These are phyloP conservation scores for Varecia variegata DNA, from an alignment of 2,797 vertebrate genomes.

Conservation along the genomic window DNA sequence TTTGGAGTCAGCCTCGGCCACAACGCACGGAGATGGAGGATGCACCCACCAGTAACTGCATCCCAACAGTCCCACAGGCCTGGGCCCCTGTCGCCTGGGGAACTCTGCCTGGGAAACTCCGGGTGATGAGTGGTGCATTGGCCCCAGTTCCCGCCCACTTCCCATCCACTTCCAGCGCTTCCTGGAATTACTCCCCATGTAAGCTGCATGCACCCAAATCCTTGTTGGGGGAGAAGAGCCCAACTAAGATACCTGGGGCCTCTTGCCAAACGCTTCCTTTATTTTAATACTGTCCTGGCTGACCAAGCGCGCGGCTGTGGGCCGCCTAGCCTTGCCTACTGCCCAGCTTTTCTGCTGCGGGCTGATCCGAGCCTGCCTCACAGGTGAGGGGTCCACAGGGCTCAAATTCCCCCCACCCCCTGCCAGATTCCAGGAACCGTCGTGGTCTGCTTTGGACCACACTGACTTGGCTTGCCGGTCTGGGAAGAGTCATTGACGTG, in stretches of 20 bases:
- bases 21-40: accelerated
- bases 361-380: neutral
- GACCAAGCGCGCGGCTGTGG: neutral
- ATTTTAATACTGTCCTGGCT: neutral
- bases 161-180: too few species aligned
- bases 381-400: neutral
- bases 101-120: too few species aligned
- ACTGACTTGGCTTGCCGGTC: neutral
- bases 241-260: neutral
- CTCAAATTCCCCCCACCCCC: too few species aligned
- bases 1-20: neutral
- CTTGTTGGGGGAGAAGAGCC: neutral
- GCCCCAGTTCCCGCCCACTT: neutral
- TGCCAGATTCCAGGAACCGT: neutral
- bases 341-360: neutral
- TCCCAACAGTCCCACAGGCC: neutral
- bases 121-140: neutral
- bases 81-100: accelerated
- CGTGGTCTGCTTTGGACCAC: neutral
- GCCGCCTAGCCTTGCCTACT: too few species aligned
- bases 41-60: neutral
- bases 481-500: neutral
- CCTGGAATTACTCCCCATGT: neutral
- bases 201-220: neutral
- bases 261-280: neutral